phyloP scores from a whole-genome alignment of 1,140 invertebrate species.

The Lordiphosa stackelbergi region DNA sequence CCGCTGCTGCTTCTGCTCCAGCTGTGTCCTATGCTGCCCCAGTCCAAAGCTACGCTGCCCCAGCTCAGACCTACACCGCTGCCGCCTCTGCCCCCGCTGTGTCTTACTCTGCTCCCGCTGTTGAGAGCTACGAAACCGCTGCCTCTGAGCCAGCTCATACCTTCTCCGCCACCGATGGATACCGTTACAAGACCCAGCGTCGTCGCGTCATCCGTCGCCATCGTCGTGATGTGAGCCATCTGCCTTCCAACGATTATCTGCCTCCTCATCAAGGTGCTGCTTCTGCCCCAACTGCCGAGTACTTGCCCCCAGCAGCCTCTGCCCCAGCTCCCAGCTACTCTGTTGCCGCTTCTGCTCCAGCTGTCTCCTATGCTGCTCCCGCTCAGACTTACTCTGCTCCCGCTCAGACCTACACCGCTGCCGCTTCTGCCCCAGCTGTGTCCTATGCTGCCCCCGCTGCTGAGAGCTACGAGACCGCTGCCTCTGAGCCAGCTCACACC shows the following conservation, averaged over 20 bases:
- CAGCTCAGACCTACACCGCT: slow-evolving; percentile 29
- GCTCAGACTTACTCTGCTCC: slow-evolving; percentile 35
- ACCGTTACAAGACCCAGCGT: slow-evolving; percentile 68
- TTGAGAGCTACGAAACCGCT: slow-evolving; percentile 47
- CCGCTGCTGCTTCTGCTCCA: slow-evolving; percentile 45
- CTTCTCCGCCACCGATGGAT: slow-evolving; percentile 62
- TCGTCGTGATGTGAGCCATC: slow-evolving; percentile 64
- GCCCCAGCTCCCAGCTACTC: slow-evolving; percentile 37
- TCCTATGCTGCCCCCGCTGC: slow-evolving; percentile 26
- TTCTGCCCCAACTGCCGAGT: slow-evolving; percentile 52
- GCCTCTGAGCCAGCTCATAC: slow-evolving; percentile 58
- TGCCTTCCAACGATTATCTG: slow-evolving; percentile 66
- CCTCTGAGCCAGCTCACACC: slow-evolving; percentile 53
- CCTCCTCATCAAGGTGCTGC: slow-evolving; percentile 56
- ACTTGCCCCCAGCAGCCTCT: slow-evolving; percentile 57
- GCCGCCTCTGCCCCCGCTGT: slow-evolving; percentile 18
- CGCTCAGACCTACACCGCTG: slow-evolving; percentile 19
- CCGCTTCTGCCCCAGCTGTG: slow-evolving; percentile 36
- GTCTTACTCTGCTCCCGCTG: slow-evolving; percentile 25
- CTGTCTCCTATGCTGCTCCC: slow-evolving; percentile 26
- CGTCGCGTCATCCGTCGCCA: slow-evolving; percentile 54
- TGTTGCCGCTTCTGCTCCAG: slow-evolving; percentile 30
- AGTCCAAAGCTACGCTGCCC: slow-evolving; percentile 18
- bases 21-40: slow-evolving; percentile 37
- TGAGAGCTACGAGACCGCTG: slow-evolving; percentile 49